Base-by-base conservation (phyloP, 2,113 vertebrate species). In the Antennarius striatus region DNA sequence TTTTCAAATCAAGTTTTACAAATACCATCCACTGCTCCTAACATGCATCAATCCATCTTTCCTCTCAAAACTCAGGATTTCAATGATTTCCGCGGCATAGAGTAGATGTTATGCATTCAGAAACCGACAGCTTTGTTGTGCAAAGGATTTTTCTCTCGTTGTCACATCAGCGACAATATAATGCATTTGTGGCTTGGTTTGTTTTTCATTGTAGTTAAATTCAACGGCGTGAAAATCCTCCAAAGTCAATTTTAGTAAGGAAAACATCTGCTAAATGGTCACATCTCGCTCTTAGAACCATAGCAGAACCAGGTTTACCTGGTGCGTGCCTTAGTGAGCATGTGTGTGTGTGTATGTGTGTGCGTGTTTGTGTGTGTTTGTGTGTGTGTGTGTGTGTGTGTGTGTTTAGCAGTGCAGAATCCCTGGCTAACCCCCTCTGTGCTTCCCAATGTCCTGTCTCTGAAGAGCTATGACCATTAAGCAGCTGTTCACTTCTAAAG, bases 391-490 rank as follows among this genome's bases (percentile, higher is more conserved):
- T 58, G 22, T 63, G 53, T 54, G 66, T 60, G 50, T 55, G 56
- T 49, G 45, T 49, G 68, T 59, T 62, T 78, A 72, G 76, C 62
- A 69, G 81, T 66, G 70, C 78, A 78, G 71, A 84, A 82, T 84
- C 79, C 75, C 78, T 71, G 83, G 82, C 83, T 79, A 68, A 78
- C 86, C 86, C 84, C 81, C 80, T 80, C 77, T 80, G 79, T 61
- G 73, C 67, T 79, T 87, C 83, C 84, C 87, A 88, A 89, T 85
- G 90, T 86, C 90, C 80, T 83, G 79, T 89, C 87, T 90, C 88
- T 83, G 83, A 89, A 91, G 90, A 91, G 90, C 90, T 79, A 89
- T 91, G 90, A 89, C 86, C 88, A 90, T 91, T 91, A 88, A 87
- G 86, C 90, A 91, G 90, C 85, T 91, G 90, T 89, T 91, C 86